Evolutionary conservation across 2,888 invertebrate genomes (phyloP), one percentile per base, ranked within the genome.

Genomic region (Drosophila ezoana): DNA sequence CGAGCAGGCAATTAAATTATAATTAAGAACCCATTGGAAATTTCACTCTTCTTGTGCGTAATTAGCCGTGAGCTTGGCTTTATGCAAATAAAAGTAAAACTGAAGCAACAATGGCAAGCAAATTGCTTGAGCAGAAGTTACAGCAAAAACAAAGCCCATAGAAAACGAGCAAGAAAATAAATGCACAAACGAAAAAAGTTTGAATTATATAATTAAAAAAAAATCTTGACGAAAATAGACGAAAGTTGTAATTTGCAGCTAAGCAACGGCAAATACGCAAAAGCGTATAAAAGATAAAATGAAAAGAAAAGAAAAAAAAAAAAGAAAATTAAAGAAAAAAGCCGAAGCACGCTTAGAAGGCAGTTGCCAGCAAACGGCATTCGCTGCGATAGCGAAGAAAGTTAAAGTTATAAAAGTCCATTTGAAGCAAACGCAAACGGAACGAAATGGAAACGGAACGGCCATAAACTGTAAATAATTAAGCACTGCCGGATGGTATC

Each of bases 121-220:
- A 79, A 73, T 76, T 73, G 63, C 57, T 61, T 56, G 59, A 35
- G 75, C 60, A 64, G 57, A 69, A 86, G 69, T 83, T 78, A 75
- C 83, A 73, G 57, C 72, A 65, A 76, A 81, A 76, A 73, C 79
- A 79, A 81, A 78, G 72, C 58, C 66, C 53, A 62, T 37, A 32
- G 41, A 62, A 61, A 47, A 60, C 13, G 35, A 54, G 49, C 54
- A 45, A 49, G 45, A 56, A 32, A 47, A 52, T 41, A 53, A 57
- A 49, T 52, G 59, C 47, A 52, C 61, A 53, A 51, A 59, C 64
- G 67, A 72, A 73, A 68, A 64, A 72, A 62, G 67, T 78, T 87
- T 87, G 88, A 90, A 90, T 90, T 90, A 90, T 90, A 90, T 90
- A 90, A 90, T 90, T 90, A 79, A 82, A 79, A 84, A 79, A 81